Conservation (phyloP, 1,140 invertebrate species). For the Anastrepha obliqua region DNA sequence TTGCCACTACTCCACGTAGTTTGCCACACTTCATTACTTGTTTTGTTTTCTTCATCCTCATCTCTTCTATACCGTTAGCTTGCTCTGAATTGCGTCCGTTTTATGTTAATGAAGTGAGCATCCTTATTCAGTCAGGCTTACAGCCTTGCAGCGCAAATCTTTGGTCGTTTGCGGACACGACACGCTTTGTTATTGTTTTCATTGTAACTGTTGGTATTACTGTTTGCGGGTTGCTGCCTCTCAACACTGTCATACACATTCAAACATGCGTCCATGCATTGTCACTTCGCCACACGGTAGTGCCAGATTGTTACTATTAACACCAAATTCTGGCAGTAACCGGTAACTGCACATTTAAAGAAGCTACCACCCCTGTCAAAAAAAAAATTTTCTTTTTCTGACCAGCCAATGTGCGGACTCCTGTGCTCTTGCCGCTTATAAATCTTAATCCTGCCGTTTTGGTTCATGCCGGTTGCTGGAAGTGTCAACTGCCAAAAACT, state of each 20-base stretch:
- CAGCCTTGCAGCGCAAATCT: not conserved
- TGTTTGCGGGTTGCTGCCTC: conserved; percentile 19
- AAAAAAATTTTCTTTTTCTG: not conserved
- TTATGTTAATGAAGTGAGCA: conserved; percentile 30
- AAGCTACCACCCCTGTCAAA: not conserved
- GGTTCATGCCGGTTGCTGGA: not conserved
- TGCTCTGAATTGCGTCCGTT: not conserved
- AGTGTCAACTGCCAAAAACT: not conserved
- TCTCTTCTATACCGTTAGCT: not conserved
- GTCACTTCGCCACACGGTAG: not conserved
- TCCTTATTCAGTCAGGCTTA: not conserved
- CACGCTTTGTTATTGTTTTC: not conserved
- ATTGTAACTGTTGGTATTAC: not conserved
- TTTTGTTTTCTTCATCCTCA: not conserved
- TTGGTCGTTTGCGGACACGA: not conserved
- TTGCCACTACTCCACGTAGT: not conserved
- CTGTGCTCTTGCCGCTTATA: not conserved
- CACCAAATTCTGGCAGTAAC: not conserved
- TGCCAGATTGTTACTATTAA: not conserved
- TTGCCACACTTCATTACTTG: not conserved
- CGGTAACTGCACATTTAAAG: not conserved
- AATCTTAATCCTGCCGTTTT: not conserved
- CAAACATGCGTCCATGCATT: not conserved
- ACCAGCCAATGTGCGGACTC: too few species aligned
- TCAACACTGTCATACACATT: not conserved